A percentile compares a stretch with the other conserved stretches of the same genome.
phyloP scores from a whole-genome alignment of 2,888 invertebrate species.

The Rutpela maculata region DNA sequence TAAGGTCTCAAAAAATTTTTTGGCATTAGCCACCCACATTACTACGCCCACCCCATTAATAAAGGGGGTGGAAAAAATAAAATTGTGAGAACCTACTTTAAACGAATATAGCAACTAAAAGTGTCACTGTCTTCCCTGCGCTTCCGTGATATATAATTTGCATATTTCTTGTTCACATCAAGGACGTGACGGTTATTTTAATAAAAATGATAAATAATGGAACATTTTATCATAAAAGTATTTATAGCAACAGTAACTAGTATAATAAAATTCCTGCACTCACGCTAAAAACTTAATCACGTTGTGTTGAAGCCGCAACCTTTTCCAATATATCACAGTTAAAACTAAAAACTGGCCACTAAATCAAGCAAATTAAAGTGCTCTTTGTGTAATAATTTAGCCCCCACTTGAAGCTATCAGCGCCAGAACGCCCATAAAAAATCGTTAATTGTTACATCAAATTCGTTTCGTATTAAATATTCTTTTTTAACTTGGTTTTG shows the following conservation, averaged over 20 bases:
- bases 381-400: constrained; percentile 11
- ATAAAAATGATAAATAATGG: too few relatives aligned
- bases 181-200: too few relatives aligned
- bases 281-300: neutral
- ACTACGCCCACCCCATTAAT: too few relatives aligned
- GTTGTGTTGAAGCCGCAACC: neutral
- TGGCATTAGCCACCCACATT: too few relatives aligned
- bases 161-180: too few relatives aligned
- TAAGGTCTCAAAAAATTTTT: too few relatives aligned
- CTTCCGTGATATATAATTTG: too few relatives aligned
- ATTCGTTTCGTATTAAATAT: constrained; percentile 27
- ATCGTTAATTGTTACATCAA: constrained; percentile 39
- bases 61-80: too few relatives aligned
- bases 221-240: too few relatives aligned
- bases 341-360: constrained; percentile 19
- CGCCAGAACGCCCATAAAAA: constrained; percentile 34
- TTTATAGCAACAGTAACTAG: neutral
- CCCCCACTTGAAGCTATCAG: constrained; percentile 24
- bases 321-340: constrained; percentile 5
- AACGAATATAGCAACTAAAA: too few relatives aligned
- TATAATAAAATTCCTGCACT: neutral
- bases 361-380: constrained; percentile 18
- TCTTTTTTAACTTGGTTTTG: constrained; percentile 22
- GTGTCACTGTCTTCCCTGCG: too few relatives aligned
- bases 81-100: too few relatives aligned